Evolutionary conservation across 2,888 invertebrate genomes (phyloP).

Genomic region (Xestia rhomboidea): DNA sequence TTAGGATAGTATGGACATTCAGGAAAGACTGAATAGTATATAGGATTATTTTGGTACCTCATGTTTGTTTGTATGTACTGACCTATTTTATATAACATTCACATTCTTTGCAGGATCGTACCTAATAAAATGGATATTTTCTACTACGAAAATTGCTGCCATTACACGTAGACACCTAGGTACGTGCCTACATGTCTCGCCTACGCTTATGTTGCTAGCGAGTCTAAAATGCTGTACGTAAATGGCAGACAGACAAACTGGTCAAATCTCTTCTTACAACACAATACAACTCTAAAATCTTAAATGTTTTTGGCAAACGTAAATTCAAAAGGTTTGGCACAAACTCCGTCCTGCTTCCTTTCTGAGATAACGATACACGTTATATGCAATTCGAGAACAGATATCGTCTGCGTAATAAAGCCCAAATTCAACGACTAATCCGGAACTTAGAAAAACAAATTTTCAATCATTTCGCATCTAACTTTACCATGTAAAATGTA

Average conservation of each 20-base stretch:
- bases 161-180: slow-evolving; percentile 21
- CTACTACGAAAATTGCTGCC: slow-evolving; percentile 20
- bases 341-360: slow-evolving; percentile 37
- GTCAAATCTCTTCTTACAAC: slow-evolving; percentile 28
- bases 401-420: slow-evolving; percentile 53
- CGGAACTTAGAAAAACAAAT: slow-evolving; percentile 35
- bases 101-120: slow-evolving; percentile 30
- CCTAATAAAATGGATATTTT: slow-evolving; percentile 19
- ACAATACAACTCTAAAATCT: slow-evolving; percentile 34
- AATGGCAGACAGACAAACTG: slow-evolving; percentile 32
- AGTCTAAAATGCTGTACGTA: slow-evolving; percentile 9
- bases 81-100: neutral
- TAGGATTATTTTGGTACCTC: neutral
- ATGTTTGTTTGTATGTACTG: neutral
- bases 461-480: slow-evolving; percentile 1
- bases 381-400: slow-evolving; percentile 33
- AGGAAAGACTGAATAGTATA: slow-evolving; percentile 3
- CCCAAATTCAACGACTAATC: slow-evolving; percentile 33
- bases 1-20: slow-evolving; percentile 3
- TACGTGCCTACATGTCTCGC: slow-evolving; percentile 10
- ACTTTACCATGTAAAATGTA: neutral
- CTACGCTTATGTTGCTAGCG: neutral
- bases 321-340: slow-evolving; percentile 61
- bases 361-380: slow-evolving; percentile 45
- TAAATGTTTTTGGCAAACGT: slow-evolving; percentile 57